Percentiles rank a stretch among this genome's conserved stretches.
phyloP scores from a whole-genome alignment of 2,888 invertebrate species.

The Gastracanthus pulcherrimus region DNA sequence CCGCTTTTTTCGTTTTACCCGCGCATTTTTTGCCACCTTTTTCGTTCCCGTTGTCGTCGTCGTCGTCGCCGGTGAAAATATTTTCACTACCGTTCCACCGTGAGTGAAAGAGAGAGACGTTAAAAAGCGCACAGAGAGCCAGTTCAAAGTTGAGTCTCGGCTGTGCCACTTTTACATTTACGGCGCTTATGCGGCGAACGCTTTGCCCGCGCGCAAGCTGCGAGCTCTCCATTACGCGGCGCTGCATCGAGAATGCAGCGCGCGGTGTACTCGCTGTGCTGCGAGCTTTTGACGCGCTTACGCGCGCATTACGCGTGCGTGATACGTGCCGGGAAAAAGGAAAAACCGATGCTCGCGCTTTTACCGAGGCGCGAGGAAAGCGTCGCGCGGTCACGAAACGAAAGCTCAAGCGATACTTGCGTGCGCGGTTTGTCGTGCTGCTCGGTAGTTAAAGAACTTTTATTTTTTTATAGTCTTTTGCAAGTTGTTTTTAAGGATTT shows the following conservation, averaged over 20 bases:
- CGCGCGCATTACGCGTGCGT: neutral
- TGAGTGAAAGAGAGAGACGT: neutral
- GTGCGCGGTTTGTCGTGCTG: too few relatives aligned
- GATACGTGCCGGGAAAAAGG: neutral
- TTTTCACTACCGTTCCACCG: constrained; percentile 28
- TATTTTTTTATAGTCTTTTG: too few relatives aligned
- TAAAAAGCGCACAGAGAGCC: neutral
- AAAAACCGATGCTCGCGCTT: neutral
- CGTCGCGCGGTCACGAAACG: too few relatives aligned
- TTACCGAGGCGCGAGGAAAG: neutral
- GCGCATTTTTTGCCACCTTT: neutral
- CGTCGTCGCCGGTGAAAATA: constrained; percentile 36
- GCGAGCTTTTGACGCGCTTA: neutral
- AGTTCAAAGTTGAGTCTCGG: constrained; percentile 43
- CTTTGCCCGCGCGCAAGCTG: neutral
- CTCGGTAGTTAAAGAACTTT: too few relatives aligned
- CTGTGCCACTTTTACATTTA: constrained; percentile 50
- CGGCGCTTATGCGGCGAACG: neutral
- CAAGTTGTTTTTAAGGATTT: too few relatives aligned
- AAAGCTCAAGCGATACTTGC: too few relatives aligned
- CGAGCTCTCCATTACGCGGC: constrained; percentile 32
- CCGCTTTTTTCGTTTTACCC: neutral
- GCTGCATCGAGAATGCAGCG: constrained; percentile 19
- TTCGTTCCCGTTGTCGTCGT: constrained; percentile 5
- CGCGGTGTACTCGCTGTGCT: too few relatives aligned